These are phyloP conservation scores for Osmerus mordax DNA, from an alignment of 2,113 vertebrate genomes.

Conservation along the genomic window DNA sequence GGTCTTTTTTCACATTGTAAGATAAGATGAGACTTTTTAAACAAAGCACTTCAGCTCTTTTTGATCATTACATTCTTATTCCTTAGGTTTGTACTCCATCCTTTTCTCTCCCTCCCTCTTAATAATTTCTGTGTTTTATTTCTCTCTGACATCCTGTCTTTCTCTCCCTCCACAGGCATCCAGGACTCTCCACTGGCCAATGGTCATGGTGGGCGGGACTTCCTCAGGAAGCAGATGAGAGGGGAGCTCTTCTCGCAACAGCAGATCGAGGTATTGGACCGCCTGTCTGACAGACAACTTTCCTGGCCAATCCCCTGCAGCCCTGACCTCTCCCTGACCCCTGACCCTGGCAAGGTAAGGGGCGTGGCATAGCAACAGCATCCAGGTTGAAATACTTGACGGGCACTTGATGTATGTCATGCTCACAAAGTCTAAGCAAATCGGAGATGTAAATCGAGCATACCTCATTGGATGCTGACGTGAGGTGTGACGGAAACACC, in stretches of 20 bases:
- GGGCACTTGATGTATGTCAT: no score
- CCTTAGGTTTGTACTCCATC: conserved; percentile 12
- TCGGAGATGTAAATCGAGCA: no score
- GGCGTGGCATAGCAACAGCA: conserved; percentile 51
- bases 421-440: no score
- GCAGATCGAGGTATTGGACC: conserved; percentile 97
- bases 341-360: conserved; percentile 92
- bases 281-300: conserved; percentile 94
- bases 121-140: background rate
- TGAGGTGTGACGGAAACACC: background rate
- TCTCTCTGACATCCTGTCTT: background rate
- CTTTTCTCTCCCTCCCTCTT: conserved; percentile 1
- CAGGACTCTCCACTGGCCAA: conserved; percentile 96
- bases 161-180: conserved; percentile 72
- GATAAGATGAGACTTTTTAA: no score
- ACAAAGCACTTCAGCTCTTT: no score
- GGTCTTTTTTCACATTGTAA: no score
- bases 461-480: background rate
- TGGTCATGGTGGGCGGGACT: conserved; percentile 93
- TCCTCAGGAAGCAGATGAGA: conserved; percentile 98
- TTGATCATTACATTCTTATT: background rate
- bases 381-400: conserved; percentile 21
- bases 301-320: conserved; percentile 72
- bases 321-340: conserved; percentile 87
- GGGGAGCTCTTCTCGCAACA: conserved; percentile 97